phyloP scores from a whole-genome alignment of 2,113 vertebrate genomes.

The Uropsilus gracilis region DNA sequence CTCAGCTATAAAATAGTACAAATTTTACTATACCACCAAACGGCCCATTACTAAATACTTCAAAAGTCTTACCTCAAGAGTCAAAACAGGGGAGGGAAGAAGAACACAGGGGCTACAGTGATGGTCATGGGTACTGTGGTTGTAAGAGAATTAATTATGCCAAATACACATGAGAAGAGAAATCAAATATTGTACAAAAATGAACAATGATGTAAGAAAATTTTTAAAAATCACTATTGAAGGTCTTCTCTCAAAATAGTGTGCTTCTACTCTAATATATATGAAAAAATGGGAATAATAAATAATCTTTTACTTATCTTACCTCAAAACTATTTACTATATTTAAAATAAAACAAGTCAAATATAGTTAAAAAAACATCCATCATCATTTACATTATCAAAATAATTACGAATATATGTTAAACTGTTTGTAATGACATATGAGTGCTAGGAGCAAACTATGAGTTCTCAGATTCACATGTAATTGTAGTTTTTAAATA shows the following conservation, averaged over 20 bases:
- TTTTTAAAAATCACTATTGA: no score
- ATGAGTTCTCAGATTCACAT: not conserved
- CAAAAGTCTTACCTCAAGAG: no score
- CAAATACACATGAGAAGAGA: no score
- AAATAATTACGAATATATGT: not conserved
- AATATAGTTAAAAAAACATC: no score
- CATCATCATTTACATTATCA: not conserved
- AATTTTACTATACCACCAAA: not conserved
- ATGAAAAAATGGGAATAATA: constrained; percentile 34
- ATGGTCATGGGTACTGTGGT: no score
- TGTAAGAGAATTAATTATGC: no score
- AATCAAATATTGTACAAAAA: no score
- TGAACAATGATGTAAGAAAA: no score
- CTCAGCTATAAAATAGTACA: not conserved
- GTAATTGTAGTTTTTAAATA: not conserved
- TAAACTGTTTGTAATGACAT: not conserved
- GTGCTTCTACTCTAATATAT: not conserved
- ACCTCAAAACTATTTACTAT: constrained; percentile 17
- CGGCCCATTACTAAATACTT: not conserved
- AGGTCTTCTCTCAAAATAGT: constrained; percentile 17
- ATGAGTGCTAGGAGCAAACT: not conserved
- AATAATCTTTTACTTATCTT: not conserved
- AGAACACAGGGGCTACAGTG: no score
- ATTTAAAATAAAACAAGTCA: constrained; percentile 4
- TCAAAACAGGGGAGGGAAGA: no score